A percentile compares a stretch with the other conserved stretches of the same genome.
phyloP scores from a whole-genome alignment of 2,888 invertebrate genomes.

The Aelia acuminata region DNA sequence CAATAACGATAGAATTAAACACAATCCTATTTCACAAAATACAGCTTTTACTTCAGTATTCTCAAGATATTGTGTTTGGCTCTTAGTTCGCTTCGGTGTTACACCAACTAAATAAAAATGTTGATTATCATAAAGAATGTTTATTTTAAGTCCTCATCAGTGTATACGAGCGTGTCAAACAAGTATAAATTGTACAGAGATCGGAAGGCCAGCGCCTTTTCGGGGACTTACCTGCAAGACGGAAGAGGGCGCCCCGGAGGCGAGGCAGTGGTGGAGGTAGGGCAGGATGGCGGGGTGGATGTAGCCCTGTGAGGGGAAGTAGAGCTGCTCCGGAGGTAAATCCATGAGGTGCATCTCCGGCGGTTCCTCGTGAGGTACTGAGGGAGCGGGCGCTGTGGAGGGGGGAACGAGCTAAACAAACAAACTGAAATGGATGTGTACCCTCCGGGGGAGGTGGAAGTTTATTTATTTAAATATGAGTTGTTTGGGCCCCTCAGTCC shows the following conservation, averaged over 20 bases:
- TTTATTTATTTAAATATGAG: constrained; percentile 68
- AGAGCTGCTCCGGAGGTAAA: constrained; percentile 19
- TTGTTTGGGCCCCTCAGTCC: constrained; percentile 66
- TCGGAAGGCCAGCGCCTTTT: background rate
- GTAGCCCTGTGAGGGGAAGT: constrained; percentile 20
- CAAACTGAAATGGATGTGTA: constrained; percentile 66
- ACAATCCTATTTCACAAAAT: too few relatives aligned
- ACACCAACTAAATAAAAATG: too few relatives aligned
- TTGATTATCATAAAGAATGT: too few relatives aligned
- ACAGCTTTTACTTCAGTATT: too few relatives aligned
- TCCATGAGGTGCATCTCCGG: constrained; percentile 37
- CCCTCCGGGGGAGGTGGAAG: constrained; percentile 64
- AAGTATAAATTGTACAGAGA: background rate
- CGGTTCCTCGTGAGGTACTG: constrained; percentile 28
- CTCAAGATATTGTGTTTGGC: too few relatives aligned
- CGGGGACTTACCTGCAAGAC: constrained; percentile 38
- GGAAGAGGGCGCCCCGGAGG: constrained; percentile 50
- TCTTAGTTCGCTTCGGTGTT: too few relatives aligned
- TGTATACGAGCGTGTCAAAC: background rate
- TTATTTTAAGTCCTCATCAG: background rate
- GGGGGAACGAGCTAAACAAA: constrained; percentile 65
- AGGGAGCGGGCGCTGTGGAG: constrained; percentile 36
- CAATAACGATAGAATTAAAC: too few relatives aligned
- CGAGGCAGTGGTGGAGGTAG: constrained; percentile 57
- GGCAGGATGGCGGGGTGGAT: constrained; percentile 54